Percentiles rank a stretch among this genome's conserved stretches.
Evolutionary conservation across 1,140 invertebrate species (phyloP).

Genomic region (Ips typographus): DNA sequence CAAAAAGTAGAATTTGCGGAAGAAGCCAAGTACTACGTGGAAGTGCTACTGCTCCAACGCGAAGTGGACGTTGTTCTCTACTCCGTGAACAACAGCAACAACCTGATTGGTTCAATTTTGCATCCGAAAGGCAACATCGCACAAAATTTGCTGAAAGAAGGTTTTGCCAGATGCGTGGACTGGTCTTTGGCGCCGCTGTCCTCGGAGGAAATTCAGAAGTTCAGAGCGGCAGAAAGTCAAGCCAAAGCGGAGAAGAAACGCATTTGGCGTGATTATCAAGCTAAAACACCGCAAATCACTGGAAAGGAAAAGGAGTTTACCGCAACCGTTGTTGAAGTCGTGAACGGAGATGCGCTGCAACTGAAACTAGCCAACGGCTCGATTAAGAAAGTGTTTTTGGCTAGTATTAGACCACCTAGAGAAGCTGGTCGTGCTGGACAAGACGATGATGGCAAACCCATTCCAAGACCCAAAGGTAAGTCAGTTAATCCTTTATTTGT

Average conservation of each 20-base stretch:
- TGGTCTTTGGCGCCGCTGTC: conserved; percentile 93
- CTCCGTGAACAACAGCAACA: conserved; percentile 89
- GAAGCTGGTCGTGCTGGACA: conserved; percentile 56
- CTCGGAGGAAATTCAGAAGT: conserved; percentile 69
- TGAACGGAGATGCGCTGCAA: conserved; percentile 90
- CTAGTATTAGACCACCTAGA: conserved; percentile 91
- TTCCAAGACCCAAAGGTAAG: conserved; percentile 30
- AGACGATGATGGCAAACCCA: conserved; percentile 58
- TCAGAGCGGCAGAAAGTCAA: conserved; percentile 78
- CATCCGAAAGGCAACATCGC: conserved; percentile 94
- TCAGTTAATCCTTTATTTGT: not conserved
- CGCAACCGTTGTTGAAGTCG: conserved; percentile 87
- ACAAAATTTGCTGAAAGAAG: conserved; percentile 74
- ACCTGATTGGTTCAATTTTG: conserved; percentile 91
- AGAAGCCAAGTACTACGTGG: conserved; percentile 89
- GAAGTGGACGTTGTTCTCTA: conserved; percentile 93
- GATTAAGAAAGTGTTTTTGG: conserved; percentile 91
- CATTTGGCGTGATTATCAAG: conserved; percentile 63
- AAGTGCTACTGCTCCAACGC: conserved; percentile 85
- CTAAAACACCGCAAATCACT: conserved; percentile 64
- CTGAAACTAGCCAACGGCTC: conserved; percentile 79
- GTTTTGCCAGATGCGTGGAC: conserved; percentile 95
- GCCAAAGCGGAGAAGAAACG: conserved; percentile 72
- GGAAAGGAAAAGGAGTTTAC: conserved; percentile 83
- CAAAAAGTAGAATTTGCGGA: conserved; percentile 66